Conservation (phyloP, 2,113 vertebrate species). For the Lophura nycthemera region DNA sequence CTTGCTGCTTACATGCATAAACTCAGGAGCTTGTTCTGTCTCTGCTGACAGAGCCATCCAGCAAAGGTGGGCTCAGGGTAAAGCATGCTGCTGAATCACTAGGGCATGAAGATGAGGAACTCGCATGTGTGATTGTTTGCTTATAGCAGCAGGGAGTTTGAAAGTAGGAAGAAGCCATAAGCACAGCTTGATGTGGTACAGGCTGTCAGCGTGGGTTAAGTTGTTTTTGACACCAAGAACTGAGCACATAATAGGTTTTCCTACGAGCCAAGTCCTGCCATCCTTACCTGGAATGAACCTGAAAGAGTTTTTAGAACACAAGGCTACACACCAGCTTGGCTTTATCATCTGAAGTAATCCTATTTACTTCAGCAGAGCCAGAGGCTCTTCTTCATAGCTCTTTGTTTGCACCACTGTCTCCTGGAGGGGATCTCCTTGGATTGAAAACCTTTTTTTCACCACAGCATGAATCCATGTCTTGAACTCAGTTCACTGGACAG, state of each 20-base stretch:
- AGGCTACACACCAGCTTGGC: neutral
- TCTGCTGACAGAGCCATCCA: too few species aligned
- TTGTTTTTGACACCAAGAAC: neutral
- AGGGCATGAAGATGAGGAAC: neutral
- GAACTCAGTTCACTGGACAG: neutral
- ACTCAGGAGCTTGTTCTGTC: neutral
- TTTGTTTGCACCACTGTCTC: neutral
- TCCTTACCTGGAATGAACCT: neutral
- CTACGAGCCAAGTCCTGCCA: neutral
- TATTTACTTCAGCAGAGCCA: neutral
- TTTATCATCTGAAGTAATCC: neutral
- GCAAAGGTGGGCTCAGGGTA: neutral
- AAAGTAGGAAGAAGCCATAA: neutral
- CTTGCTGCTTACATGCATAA: neutral
- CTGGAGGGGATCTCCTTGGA: neutral
- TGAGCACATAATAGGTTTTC: neutral
- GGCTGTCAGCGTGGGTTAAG: neutral
- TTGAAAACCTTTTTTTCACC: neutral
- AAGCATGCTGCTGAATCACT: neutral
- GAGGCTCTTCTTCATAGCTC: neutral
- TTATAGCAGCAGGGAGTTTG: neutral
- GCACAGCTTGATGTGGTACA: neutral
- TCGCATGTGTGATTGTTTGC: rapidly evolving
- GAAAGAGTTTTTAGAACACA: neutral
- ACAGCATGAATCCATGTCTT: neutral